Conservation (phyloP, 2,113 vertebrate genomes). For the Acrocephalus kingi region DNA sequence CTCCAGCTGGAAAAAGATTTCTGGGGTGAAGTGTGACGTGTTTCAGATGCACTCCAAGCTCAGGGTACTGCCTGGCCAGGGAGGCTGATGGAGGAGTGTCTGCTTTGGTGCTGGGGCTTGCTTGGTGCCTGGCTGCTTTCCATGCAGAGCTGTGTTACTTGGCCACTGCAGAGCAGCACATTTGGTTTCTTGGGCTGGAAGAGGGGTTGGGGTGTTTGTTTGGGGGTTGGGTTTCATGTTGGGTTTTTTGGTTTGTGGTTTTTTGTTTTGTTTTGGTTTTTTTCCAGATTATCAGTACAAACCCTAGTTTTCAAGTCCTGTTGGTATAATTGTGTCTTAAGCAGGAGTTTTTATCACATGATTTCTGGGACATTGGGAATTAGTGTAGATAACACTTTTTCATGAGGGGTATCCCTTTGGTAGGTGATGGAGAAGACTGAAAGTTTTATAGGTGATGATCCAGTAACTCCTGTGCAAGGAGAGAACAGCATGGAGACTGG, state of each 20-base stretch:
- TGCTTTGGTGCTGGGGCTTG: neutral
- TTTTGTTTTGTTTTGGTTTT: too few species aligned
- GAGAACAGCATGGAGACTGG: neutral
- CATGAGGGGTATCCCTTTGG: rapidly evolving
- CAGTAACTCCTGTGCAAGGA: neutral
- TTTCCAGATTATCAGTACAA: neutral
- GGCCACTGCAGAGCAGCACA: neutral
- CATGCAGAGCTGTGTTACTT: neutral
- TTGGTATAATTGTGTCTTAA: neutral
- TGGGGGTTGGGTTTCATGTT: neutral
- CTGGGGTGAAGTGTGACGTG: neutral
- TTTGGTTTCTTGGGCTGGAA: neutral
- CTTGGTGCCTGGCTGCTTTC: neutral
- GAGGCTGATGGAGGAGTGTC: neutral
- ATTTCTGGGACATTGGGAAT: neutral
- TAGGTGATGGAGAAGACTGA: neutral
- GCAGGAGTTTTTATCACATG: neutral
- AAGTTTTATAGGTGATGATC: neutral
- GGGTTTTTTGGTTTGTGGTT: too few species aligned
- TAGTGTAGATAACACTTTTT: neutral
- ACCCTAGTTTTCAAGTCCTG: neutral
- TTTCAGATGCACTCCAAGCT: neutral
- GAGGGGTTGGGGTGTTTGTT: neutral
- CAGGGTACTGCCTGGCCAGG: neutral
- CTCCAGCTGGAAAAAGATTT: neutral